These are phyloP conservation scores for Myiothlypis coronata DNA, from an alignment of 2,797 vertebrate species.

Conservation along the genomic window DNA sequence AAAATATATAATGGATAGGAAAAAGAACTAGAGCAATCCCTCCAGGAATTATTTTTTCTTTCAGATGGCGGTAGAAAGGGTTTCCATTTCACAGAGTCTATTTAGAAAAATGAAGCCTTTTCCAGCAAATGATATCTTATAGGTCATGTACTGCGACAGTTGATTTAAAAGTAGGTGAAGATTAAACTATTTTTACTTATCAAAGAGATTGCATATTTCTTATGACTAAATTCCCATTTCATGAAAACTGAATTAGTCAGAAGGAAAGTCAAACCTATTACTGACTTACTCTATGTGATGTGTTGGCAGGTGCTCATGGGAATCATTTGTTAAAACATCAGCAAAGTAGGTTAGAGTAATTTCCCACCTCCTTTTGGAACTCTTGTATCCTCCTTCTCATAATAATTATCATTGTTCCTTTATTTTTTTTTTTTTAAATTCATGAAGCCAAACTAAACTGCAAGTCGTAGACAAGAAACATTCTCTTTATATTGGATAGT, in stretches of 20 bases:
- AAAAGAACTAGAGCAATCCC: neutral
- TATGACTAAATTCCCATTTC: slow-evolving; percentile 18
- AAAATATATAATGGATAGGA: neutral
- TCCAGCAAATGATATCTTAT: neutral
- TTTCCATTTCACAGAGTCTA: neutral
- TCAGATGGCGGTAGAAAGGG: neutral
- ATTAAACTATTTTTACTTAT: slow-evolving; percentile 14
- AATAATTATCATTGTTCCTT: neutral
- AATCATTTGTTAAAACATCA: neutral
- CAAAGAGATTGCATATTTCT: neutral
- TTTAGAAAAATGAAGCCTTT: neutral
- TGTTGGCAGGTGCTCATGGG: neutral
- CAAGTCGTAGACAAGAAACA: neutral
- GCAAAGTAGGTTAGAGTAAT: neutral
- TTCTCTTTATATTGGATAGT: neutral
- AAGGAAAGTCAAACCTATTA: neutral
- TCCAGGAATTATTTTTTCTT: neutral
- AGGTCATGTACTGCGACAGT: neutral
- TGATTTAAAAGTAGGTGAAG: slow-evolving; percentile 6
- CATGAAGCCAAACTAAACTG: neutral
- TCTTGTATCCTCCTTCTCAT: neutral
- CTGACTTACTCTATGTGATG: neutral
- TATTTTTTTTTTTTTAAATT: neutral
- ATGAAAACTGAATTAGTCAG: slow-evolving; percentile 22
- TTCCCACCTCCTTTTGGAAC: neutral